Percentiles rank a stretch among this genome's conserved stretches.
Conservation (phyloP, 1,140 invertebrate genomes). For the Bombus difficillimus region DNA sequence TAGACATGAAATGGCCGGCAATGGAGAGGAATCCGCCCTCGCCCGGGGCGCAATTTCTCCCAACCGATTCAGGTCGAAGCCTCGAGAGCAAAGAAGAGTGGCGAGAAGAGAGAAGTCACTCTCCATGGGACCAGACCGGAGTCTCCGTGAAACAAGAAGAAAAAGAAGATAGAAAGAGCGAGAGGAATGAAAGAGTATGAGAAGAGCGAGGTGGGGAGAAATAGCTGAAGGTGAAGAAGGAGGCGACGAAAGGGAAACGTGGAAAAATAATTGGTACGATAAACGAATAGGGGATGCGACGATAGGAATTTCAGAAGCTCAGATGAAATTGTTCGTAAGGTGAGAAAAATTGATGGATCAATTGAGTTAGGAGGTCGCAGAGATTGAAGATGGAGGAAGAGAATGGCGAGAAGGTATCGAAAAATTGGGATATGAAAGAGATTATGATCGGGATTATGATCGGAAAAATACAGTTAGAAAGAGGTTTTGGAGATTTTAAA, state of each 20-base stretch:
- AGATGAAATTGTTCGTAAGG: background rate
- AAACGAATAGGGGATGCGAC: background rate
- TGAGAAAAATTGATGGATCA: background rate
- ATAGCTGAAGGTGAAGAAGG: background rate
- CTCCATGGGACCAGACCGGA: background rate
- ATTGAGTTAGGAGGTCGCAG: background rate
- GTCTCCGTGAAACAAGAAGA: background rate
- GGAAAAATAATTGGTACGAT: conserved; percentile 3
- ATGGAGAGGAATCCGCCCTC: conserved; percentile 70
- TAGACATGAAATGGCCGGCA: background rate
- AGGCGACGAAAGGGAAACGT: background rate
- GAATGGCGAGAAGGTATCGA: background rate
- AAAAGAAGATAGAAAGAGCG: conserved; percentile 48
- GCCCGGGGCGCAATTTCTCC: conserved; percentile 79
- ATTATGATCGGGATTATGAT: background rate
- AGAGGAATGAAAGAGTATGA: conserved; percentile 3
- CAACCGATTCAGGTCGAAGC: conserved; percentile 74
- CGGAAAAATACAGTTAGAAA: background rate
- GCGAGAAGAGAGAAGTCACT: conserved; percentile 16
- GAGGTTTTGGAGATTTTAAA: background rate
- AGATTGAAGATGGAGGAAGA: background rate
- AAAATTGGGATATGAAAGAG: background rate
- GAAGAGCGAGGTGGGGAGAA: background rate
- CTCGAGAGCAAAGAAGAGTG: conserved; percentile 42
- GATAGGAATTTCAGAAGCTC: background rate